Evolutionary conservation across 2,113 vertebrate genomes (phyloP).

Genomic region (Diadophis punctatus): DNA sequence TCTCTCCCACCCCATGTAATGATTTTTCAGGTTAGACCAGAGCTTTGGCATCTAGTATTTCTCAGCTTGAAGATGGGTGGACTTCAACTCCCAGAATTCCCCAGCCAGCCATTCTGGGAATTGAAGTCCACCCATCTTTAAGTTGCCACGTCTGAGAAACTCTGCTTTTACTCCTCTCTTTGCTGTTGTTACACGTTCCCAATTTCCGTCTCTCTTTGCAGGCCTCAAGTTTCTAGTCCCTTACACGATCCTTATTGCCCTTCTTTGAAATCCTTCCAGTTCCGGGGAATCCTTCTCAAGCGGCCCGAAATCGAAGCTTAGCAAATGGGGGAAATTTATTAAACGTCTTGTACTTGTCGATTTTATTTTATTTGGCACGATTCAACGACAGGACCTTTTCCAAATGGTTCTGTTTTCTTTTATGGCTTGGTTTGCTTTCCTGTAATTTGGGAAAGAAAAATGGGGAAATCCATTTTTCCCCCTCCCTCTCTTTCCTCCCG

Average conservation of each 20-base stretch:
- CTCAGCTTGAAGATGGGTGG: background rate
- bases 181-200: background rate
- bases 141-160: background rate
- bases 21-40: no score
- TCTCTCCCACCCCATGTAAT: accelerated
- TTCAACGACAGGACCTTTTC: background rate
- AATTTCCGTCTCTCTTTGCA: background rate
- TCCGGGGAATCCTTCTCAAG: background rate
- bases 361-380: background rate
- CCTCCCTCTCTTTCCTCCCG: slow-evolving; percentile 3
- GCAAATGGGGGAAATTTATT: background rate
- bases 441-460: background rate
- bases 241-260: background rate
- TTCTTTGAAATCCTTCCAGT: background rate
- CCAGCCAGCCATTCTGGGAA: background rate
- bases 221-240: background rate
- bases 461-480: slow-evolving; percentile 3
- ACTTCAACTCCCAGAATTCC: background rate
- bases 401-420: background rate
- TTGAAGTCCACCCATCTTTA: background rate
- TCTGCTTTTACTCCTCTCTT: background rate
- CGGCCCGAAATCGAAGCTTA: background rate
- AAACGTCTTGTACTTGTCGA: background rate
- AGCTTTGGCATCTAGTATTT: no score
- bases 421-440: background rate